These are phyloP conservation scores for Teleiodes luculella DNA, from an alignment of 2,888 invertebrate species.

Conservation along the genomic window DNA sequence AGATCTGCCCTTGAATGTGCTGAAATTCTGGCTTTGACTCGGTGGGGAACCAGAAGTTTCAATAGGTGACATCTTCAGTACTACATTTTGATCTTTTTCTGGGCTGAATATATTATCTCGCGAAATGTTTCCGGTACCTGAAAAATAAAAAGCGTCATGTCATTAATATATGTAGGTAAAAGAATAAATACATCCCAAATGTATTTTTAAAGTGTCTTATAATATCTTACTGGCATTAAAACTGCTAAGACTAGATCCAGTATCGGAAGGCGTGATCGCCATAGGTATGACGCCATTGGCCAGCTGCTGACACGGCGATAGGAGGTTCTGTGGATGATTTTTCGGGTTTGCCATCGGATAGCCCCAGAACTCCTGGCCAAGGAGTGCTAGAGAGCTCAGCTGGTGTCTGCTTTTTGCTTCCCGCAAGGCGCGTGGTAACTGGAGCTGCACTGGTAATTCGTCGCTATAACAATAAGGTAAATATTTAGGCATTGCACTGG, in stretches of 20 bases:
- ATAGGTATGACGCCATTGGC: slow-evolving; percentile 63
- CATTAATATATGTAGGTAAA: neutral
- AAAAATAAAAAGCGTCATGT: slow-evolving; percentile 21
- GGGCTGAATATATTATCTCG: slow-evolving; percentile 60
- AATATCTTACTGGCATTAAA: slow-evolving; percentile 80
- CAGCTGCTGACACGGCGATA: slow-evolving; percentile 60
- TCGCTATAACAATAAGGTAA: too few relatives aligned
- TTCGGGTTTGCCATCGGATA: slow-evolving; percentile 88
- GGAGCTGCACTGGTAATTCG: slow-evolving; percentile 94
- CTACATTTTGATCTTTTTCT: slow-evolving; percentile 81
- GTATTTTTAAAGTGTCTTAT: too few relatives aligned
- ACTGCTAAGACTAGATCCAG: slow-evolving; percentile 86
- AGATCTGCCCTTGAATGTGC: slow-evolving; percentile 83
- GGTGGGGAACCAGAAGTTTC: slow-evolving; percentile 72
- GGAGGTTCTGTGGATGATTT: slow-evolving; percentile 62
- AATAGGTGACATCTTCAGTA: slow-evolving; percentile 87
- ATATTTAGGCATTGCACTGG: too few relatives aligned
- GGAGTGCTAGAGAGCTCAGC: slow-evolving; percentile 91
- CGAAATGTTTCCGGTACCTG: slow-evolving; percentile 64
- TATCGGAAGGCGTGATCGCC: slow-evolving; percentile 80
- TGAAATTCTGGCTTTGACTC: slow-evolving; percentile 74
- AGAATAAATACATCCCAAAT: too few relatives aligned
- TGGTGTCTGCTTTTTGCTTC: slow-evolving; percentile 94
- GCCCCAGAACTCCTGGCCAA: slow-evolving; percentile 93
- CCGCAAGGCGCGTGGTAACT: slow-evolving; percentile 89